Conservation (phyloP, 2,888 invertebrate genomes). For the Phaonia tiefii region DNA sequence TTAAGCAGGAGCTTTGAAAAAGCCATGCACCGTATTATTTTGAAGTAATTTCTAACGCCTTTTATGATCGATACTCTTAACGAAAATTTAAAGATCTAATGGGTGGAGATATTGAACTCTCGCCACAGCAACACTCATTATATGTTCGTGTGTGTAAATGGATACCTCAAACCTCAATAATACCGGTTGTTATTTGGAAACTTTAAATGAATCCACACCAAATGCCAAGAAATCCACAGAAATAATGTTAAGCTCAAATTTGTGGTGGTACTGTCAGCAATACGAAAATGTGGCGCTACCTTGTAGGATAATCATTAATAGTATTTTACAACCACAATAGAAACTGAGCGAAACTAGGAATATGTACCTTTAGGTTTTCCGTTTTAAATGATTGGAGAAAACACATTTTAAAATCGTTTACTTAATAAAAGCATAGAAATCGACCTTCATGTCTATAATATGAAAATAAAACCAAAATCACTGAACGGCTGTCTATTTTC, state of each 20-base stretch:
- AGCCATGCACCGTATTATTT: conserved; percentile 64
- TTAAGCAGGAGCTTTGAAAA: conserved; percentile 68
- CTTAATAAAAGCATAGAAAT: conserved; percentile 21
- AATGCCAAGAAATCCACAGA: neutral
- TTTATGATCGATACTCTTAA: conserved; percentile 70
- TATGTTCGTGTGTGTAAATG: too few relatives aligned
- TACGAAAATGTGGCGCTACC: conserved; percentile 44
- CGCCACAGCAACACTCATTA: conserved; percentile 18
- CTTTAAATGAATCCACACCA: neutral
- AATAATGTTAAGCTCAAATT: neutral
- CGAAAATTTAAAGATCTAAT: conserved; percentile 54
- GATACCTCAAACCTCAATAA: too few relatives aligned
- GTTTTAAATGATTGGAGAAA: conserved; percentile 1
- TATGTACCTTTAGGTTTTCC: neutral
- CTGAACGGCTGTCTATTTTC: conserved; percentile 41
- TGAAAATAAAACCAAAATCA: conserved; percentile 5
- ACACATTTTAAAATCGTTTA: neutral
- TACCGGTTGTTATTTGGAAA: neutral
- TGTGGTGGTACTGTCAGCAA: too few relatives aligned
- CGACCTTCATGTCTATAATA: conserved; percentile 42
- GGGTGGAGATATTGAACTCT: conserved; percentile 57
- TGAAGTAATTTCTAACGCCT: conserved; percentile 72
- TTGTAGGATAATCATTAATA: neutral
- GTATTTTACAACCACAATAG: neutral
- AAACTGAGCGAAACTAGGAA: conserved; percentile 51